phyloP scores from a whole-genome alignment of 1,140 invertebrate genomes.

The fruit fly (Drosophila melanogaster) region Release_6_plus_ISO1_MT NT_033779.5:1171001-1171500 shows the following conservation, averaged over 20 bases:
- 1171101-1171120: slow-evolving; percentile 47
- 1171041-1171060: slow-evolving; percentile 76
- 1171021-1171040: slow-evolving; percentile 46
- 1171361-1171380: slow-evolving; percentile 50
- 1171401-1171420: slow-evolving; percentile 75
- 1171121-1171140: slow-evolving; percentile 31
- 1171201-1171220: neutral
- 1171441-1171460: slow-evolving; percentile 55
- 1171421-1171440: slow-evolving; percentile 65
- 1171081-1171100: slow-evolving; percentile 58
- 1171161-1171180: slow-evolving; percentile 71
- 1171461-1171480: slow-evolving; percentile 45
- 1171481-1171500: slow-evolving; percentile 50
- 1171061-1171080: slow-evolving; percentile 61
- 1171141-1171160: slow-evolving; percentile 52
- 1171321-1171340: slow-evolving; percentile 78
- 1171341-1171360: slow-evolving; percentile 64
- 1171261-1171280: slow-evolving; percentile 65
- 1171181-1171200: slow-evolving; percentile 36
- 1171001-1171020: no score
- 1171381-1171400: slow-evolving; percentile 50
- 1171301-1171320: slow-evolving; percentile 66
- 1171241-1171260: slow-evolving; percentile 60
- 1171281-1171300: slow-evolving; percentile 63
- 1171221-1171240: slow-evolving; percentile 41